These are phyloP conservation scores for Aurelia sp. DNA, from an alignment of 30 jellyfish, hydroid and myxozoan species.

Conservation along the genomic window DNA sequence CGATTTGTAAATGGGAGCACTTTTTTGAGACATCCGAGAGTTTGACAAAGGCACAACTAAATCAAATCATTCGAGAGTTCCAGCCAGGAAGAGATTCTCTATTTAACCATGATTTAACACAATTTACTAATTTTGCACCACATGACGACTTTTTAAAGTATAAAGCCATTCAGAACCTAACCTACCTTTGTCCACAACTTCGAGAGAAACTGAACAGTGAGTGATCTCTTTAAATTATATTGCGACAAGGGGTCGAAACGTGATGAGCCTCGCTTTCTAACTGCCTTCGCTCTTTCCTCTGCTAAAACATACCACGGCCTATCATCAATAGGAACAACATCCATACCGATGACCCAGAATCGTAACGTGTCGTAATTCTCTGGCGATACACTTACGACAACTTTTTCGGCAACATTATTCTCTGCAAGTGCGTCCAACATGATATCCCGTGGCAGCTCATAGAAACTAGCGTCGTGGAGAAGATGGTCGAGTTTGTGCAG, in stretches of 20 bases:
- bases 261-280: neutral
- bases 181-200: slow-evolving; percentile 66
- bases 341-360: slow-evolving; percentile 88
- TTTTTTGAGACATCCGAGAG: no score
- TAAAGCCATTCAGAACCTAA: neutral
- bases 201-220: slow-evolving; percentile 14
- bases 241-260: slow-evolving; percentile 56
- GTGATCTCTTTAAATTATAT: slow-evolving; percentile 1
- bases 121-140: no score
- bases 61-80: no score
- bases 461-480: slow-evolving; percentile 63
- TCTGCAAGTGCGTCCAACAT: slow-evolving; percentile 73
- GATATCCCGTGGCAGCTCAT: slow-evolving; percentile 62
- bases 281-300: slow-evolving; percentile 61
- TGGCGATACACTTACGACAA: slow-evolving; percentile 58
- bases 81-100: no score
- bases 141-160: no score
- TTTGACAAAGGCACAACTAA: no score
- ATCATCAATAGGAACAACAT: slow-evolving; percentile 71
- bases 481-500: neutral
- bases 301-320: slow-evolving; percentile 78
- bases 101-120: no score
- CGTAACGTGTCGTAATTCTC: slow-evolving; percentile 47
- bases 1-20: no score
- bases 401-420: slow-evolving; percentile 63